Conservation (phyloP, 2,888 invertebrate species). For the Philaethria dido region DNA sequence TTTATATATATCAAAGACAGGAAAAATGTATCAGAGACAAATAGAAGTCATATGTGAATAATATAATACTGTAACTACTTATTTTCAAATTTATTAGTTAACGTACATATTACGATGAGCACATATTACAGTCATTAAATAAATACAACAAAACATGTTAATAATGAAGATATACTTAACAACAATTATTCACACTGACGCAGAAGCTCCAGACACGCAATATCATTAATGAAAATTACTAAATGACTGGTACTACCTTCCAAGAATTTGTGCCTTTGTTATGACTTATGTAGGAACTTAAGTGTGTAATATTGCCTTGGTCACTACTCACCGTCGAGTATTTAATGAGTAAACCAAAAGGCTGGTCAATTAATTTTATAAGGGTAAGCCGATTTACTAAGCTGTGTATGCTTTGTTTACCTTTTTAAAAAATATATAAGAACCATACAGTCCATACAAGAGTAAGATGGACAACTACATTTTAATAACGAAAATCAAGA, state of each 20-base stretch:
- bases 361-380: background rate
- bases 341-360: background rate
- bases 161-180: no score
- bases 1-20: no score
- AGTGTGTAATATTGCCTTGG: background rate
- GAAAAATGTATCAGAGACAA: no score
- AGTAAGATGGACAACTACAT: no score
- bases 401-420: background rate
- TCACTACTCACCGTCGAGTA: background rate
- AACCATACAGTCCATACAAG: no score
- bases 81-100: no score
- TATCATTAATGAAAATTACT: background rate
- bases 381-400: background rate
- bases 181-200: background rate
- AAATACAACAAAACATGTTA: no score
- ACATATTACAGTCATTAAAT: no score
- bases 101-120: no score
- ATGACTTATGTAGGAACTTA: background rate
- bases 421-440: background rate
- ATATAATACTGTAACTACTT: no score
- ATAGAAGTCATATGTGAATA: no score
- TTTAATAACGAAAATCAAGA: no score
- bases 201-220: background rate
- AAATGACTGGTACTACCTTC: constrained; percentile 12
- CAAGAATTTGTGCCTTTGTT: constrained; percentile 9